phyloP scores from a whole-genome alignment of 1,140 invertebrate genomes.

The Nasonia longicornis region DNA sequence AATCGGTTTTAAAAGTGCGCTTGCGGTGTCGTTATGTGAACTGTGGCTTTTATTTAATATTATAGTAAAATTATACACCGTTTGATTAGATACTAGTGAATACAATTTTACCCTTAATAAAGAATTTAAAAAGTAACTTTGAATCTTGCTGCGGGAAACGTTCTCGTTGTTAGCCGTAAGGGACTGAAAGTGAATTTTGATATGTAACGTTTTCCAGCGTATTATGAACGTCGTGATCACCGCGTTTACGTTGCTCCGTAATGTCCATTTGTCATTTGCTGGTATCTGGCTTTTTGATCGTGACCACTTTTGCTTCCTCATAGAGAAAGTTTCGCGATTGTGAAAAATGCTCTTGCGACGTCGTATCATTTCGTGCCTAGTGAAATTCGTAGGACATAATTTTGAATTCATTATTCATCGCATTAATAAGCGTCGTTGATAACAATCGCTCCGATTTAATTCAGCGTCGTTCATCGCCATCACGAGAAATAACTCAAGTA shows the following conservation, averaged over 20 bases:
- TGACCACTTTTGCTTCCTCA: slow-evolving; percentile 43
- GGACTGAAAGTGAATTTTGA: slow-evolving; percentile 9
- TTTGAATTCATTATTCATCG: slow-evolving; percentile 19
- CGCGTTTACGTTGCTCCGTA: slow-evolving; percentile 2
- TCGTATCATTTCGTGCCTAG: background rate
- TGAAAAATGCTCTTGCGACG: slow-evolving; percentile 33
- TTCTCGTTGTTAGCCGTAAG: background rate
- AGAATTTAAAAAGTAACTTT: background rate
- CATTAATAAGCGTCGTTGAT: background rate
- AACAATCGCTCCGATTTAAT: background rate
- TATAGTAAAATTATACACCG: no score
- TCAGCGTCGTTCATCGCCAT: background rate
- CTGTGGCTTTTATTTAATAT: no score
- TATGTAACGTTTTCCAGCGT: background rate
- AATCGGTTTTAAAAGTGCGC: background rate
- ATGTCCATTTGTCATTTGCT: slow-evolving; percentile 40
- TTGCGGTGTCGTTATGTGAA: no score
- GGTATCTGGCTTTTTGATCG: slow-evolving; percentile 38
- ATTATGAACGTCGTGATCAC: slow-evolving; percentile 30
- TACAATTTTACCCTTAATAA: no score
- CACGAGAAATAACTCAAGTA: background rate
- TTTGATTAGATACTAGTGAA: no score
- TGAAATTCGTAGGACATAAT: slow-evolving; percentile 28
- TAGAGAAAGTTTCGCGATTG: slow-evolving; percentile 41
- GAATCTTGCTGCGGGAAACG: background rate